Evolutionary conservation across 2,888 invertebrate species (phyloP).

Genomic region (Chloroclysta siterata): DNA sequence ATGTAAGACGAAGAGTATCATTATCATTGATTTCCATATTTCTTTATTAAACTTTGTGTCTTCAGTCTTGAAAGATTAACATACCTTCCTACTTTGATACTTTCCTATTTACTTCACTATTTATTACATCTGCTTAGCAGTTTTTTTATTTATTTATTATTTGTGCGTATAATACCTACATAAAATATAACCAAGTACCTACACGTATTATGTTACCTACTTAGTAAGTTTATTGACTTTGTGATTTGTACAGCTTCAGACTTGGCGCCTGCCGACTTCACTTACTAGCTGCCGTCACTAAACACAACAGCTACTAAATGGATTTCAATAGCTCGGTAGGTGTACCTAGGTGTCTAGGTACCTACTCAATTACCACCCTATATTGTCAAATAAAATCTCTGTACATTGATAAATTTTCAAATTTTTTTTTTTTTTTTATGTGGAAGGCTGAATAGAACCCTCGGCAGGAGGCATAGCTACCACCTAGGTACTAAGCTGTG

Average conservation of each 20-base stretch:
- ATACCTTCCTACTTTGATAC: conserved; percentile 6
- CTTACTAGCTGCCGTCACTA: background rate
- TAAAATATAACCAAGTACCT: too few species aligned
- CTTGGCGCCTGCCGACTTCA: conserved; percentile 23
- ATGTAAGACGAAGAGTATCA: conserved; percentile 35
- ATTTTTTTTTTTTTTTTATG: too few species aligned
- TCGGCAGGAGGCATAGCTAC: too few species aligned
- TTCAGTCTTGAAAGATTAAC: conserved; percentile 20
- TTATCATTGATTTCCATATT: conserved; percentile 37
- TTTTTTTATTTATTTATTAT: too few species aligned
- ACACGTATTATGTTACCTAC: conserved; percentile 1
- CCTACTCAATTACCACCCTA: background rate
- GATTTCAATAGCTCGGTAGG: conserved; percentile 8
- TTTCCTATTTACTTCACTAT: background rate
- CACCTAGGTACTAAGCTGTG: too few species aligned
- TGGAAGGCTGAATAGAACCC: too few species aligned
- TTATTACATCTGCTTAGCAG: background rate
- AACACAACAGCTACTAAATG: conserved; percentile 11
- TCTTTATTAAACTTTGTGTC: conserved; percentile 29
- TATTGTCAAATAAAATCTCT: too few species aligned
- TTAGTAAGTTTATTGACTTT: conserved; percentile 17
- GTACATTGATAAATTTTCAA: too few species aligned
- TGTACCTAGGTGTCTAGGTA: background rate
- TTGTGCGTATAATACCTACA: too few species aligned
- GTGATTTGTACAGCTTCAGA: conserved; percentile 27